Evolutionary conservation across 2,888 invertebrate species (phyloP).

Genomic region (Acheta domesticus): DNA sequence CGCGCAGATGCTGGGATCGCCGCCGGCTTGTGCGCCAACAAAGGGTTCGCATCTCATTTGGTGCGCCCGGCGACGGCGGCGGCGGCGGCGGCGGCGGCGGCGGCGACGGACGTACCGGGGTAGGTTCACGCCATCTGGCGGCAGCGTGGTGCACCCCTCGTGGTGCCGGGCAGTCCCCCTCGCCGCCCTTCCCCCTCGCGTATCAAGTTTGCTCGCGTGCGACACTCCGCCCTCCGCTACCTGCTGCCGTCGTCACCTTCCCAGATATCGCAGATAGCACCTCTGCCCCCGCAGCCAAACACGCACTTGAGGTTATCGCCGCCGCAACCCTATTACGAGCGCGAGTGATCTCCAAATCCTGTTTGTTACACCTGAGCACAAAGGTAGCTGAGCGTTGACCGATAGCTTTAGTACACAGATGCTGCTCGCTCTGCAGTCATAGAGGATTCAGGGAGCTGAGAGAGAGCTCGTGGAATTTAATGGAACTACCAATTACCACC

Average conservation of each 20-base stretch:
- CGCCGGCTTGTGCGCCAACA: background rate
- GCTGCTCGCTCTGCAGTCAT: no score
- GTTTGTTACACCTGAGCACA: background rate
- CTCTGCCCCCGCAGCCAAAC: background rate
- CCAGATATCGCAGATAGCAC: no score
- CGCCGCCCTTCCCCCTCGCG: no score
- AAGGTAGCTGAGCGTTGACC: background rate
- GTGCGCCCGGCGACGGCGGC: background rate
- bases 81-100: background rate
- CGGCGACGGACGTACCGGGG: background rate
- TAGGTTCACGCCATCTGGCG: no score
- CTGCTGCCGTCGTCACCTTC: no score
- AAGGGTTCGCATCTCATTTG: constrained; percentile 18
- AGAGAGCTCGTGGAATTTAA: no score
- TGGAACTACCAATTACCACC: no score
- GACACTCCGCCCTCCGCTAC: no score
- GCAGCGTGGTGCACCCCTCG: no score
- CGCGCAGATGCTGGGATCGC: constrained; percentile 18
- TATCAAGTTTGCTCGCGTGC: no score
- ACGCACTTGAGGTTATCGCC: background rate
- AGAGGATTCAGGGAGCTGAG: no score
- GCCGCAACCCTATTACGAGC: background rate
- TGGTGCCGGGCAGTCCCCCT: no score
- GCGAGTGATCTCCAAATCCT: background rate
- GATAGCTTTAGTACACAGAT: background rate